These are phyloP conservation scores for Poecilus cupreus DNA, from an alignment of 2,888 invertebrate genomes.

Conservation along the genomic window DNA sequence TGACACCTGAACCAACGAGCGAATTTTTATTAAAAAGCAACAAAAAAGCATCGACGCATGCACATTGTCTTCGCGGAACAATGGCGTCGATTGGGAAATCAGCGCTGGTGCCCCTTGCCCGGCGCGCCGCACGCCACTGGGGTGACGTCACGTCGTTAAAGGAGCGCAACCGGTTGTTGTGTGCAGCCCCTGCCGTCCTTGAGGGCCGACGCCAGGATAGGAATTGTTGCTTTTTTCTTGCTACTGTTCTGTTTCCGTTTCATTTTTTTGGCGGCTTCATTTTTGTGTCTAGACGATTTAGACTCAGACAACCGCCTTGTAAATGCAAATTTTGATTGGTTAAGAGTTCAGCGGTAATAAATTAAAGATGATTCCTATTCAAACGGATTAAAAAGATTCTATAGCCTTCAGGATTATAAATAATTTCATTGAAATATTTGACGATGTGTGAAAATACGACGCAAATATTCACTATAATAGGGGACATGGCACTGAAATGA, in stretches of 20 bases:
- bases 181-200: background rate
- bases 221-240: constrained; percentile 11
- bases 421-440: no score
- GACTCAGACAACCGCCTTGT: no score
- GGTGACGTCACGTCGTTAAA: constrained; percentile 52
- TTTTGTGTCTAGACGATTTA: no score
- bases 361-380: no score
- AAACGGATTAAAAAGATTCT: no score
- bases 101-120: background rate
- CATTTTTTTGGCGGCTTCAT: no score
- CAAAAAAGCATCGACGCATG: constrained; percentile 48
- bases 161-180: constrained; percentile 54
- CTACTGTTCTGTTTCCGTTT: background rate
- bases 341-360: no score
- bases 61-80: constrained; percentile 54
- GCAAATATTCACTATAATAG: no score
- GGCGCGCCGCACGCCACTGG: background rate
- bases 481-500: no score
- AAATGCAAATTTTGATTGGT: no score
- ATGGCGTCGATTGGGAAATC: constrained; percentile 53
- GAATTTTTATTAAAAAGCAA: constrained; percentile 54
- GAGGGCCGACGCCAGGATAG: background rate
- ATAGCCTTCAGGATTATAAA: no score
- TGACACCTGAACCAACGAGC: constrained; percentile 35
- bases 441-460: no score